Evolutionary conservation across 2,888 invertebrate genomes (phyloP).

Genomic region (Unio delphinus): DNA sequence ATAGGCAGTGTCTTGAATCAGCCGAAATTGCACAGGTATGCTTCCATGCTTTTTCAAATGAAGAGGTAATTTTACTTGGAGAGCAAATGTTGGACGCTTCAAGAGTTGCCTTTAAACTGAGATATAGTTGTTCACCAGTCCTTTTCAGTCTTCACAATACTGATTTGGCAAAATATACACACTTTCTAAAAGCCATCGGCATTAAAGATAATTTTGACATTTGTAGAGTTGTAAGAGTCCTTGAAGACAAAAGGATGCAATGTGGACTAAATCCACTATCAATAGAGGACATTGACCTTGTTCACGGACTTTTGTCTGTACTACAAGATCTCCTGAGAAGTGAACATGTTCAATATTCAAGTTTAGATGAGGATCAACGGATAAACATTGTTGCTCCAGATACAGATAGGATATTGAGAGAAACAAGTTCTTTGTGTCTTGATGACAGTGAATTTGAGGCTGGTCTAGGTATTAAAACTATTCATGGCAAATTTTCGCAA

Average conservation of each 20-base stretch:
- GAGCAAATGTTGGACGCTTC: constrained; percentile 4
- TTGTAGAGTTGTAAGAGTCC: constrained; percentile 8
- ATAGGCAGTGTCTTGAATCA: not conserved
- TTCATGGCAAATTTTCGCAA: constrained; percentile 44
- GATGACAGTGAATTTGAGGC: constrained; percentile 48
- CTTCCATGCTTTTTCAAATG: constrained; percentile 2
- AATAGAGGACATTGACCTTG: constrained; percentile 11
- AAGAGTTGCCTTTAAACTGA: constrained; percentile 15
- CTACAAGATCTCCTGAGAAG: constrained; percentile 7
- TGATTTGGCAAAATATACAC: not conserved
- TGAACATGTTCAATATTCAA: constrained; percentile 1
- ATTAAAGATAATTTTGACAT: constrained; percentile 19
- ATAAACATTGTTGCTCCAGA: constrained; percentile 43
- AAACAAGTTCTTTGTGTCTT: constrained; percentile 43
- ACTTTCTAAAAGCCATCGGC: constrained; percentile 11
- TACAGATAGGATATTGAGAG: constrained; percentile 32
- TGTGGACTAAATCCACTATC: not conserved
- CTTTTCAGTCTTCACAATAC: constrained; percentile 8
- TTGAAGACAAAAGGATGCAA: constrained; percentile 2
- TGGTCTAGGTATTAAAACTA: constrained; percentile 29
- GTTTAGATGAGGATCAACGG: constrained; percentile 12
- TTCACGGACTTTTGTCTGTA: constrained; percentile 18
- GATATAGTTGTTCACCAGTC: constrained; percentile 14
- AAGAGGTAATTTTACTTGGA: constrained; percentile 15
- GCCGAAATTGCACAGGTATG: not conserved